Evolutionary conservation across 2,888 invertebrate genomes (phyloP), one percentile per base, ranked within the genome.

Genomic region (Vannuccia rotundouncinata): DNA sequence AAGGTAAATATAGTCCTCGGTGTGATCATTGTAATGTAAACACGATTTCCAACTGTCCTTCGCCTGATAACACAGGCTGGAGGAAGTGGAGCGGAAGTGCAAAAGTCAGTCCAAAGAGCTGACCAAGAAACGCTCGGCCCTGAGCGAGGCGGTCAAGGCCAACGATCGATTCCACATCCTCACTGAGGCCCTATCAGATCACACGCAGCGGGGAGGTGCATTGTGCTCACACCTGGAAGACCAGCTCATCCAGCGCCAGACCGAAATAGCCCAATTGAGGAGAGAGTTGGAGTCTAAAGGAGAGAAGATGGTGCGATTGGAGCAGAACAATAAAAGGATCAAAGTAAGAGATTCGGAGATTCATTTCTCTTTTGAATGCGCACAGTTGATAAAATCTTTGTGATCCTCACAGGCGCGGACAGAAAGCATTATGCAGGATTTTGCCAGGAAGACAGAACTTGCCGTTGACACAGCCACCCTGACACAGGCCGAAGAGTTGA

Each of bases 151-250:
- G 13, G 77, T 77, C 2, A 77, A 77, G n/a, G 77, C 77, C 1
- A 77, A 77, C 59, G 77, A 77, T 5, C 1, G 77, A 31, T 77
- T 77, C 59, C 77, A 77, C 27, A 77, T 77, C 17, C n/a, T 77
- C 1, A 25, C 77, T 1, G 77, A 77, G 27, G 45, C 77, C 1
- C 2, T 77, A 1, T 77, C 77, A 1, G 17, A 1, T 31, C 77
- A 77, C 22, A 45, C 45, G 5, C 45, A 17, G 17, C 45, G 45
- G 10, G 45, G 45, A 13, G 45, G 45, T 13, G 45, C 45, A 17
- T 17, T 45, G 45, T 45, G 45, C 45, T 13, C 10, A 13, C 45
- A 45, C 17, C 45, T 45, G 45, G 45, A 45, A 17, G 45, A 45
- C 17, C 45, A 45, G 45, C 17, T 45, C 5, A 45, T 45, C 45